Conservation (phyloP, 2,888 invertebrate species). For the Myopa tessellatipennis region DNA sequence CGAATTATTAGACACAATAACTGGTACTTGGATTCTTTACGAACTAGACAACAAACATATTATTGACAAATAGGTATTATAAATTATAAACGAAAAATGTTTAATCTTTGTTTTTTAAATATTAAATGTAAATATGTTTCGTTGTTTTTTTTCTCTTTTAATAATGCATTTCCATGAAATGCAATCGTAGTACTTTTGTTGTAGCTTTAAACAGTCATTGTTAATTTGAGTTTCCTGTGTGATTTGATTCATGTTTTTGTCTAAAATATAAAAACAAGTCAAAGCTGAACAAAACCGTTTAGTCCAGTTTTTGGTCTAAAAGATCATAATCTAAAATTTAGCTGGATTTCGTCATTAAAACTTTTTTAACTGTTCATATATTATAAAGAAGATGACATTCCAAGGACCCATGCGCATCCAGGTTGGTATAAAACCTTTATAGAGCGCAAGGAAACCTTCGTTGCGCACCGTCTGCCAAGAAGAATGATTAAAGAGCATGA, state of each 20-base stretch:
- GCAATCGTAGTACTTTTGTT: conserved; percentile 1
- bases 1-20: too few relatives aligned
- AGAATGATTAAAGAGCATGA: too few relatives aligned
- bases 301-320: too few relatives aligned
- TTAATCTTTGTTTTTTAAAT: neutral
- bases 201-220: conserved; percentile 12
- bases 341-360: conserved; percentile 38
- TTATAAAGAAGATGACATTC: conserved; percentile 96
- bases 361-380: conserved; percentile 85
- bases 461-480: conserved; percentile 79
- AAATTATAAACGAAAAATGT: neutral
- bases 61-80: neutral
- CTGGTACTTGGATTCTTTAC: too few relatives aligned
- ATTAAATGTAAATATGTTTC: neutral
- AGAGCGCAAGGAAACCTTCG: conserved; percentile 88
- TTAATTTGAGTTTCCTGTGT: neutral
- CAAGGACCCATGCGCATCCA: conserved; percentile 96
- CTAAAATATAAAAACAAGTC: neutral
- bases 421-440: conserved; percentile 96
- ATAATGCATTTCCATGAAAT: conserved; percentile 13
- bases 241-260: neutral
- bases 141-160: too few relatives aligned
- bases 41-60: neutral
- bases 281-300: neutral
- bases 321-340: conserved; percentile 3